These are phyloP conservation scores for Porites lobata DNA, from an alignment of 92 coral and sea anemone species.

Conservation along the genomic window DNA sequence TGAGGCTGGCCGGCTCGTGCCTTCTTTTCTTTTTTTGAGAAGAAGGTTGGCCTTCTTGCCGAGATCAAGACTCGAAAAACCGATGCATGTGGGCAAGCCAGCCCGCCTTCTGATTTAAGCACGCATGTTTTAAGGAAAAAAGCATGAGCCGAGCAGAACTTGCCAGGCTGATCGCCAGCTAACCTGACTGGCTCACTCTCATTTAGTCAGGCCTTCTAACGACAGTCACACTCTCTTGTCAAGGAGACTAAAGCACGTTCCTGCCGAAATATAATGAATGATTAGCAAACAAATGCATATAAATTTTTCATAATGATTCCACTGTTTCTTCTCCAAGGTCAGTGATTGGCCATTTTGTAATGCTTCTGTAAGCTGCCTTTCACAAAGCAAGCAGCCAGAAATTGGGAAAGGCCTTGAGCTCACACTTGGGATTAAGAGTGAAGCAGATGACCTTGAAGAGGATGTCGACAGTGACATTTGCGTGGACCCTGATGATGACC, in stretches of 20 bases:
- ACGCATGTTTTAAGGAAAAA: too few species aligned
- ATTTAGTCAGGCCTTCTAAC: too few species aligned
- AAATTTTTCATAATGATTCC: not conserved
- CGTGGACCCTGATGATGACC: conserved; percentile 32
- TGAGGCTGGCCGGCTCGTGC: too few species aligned
- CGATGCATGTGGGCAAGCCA: too few species aligned
- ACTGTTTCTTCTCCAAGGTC: conserved; percentile 7
- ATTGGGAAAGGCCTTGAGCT: conserved; percentile 43
- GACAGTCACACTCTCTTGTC: not conserved
- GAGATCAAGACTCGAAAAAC: too few species aligned
- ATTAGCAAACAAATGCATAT: not conserved
- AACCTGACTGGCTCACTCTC: too few species aligned
- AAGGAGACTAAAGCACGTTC: not conserved
- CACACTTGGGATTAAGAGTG: conserved; percentile 12
- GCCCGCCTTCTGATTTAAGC: too few species aligned
- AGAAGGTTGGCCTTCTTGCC: too few species aligned
- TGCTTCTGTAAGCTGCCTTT: not conserved
- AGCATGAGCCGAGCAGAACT: too few species aligned
- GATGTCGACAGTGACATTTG: conserved; percentile 14
- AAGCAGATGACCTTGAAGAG: conserved; percentile 36
- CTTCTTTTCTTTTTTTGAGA: too few species aligned
- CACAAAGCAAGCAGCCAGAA: not conserved
- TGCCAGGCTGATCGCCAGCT: too few species aligned
- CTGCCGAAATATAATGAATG: not conserved
- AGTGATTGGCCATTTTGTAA: conserved; percentile 46